Evolutionary conservation across 2,888 invertebrate species (phyloP), one percentile per base, ranked within the genome.

Genomic region (Diloba caeruleocephala): DNA sequence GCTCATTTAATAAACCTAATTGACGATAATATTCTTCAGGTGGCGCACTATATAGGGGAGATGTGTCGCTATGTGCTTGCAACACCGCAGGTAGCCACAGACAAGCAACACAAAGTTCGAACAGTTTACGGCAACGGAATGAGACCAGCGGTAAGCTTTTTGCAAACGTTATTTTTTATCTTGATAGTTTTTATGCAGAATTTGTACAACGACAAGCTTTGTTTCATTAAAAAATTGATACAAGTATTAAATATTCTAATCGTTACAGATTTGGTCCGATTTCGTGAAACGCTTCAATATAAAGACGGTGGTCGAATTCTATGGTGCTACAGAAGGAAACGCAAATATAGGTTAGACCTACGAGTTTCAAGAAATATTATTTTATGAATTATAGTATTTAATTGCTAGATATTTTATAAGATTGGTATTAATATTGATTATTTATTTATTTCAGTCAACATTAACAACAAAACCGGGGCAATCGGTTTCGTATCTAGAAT

Each of bases 321-420:
- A 99, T 82, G 99, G 99, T 1, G 98, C 99, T 10, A 99, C 99
- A 0, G 99, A 99, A 94, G 99, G 99, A 78, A 99, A 99, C 83
- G 98, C 99, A 3, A 99, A 98, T 83, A 98, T 99, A 61, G 96
- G 97, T 97, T 90, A 89, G 61, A 32, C 23, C n/a, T n/a, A 12
- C 7, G 0, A 23, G 0, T 19, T 1, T 10, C 0, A 0, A 12
- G 3, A 29, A 19, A 3, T 19, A 3, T 19, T 19, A 19, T 19
- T 19, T 3, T 19, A 19, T 19, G 2, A 3, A 19, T 3, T n/a
- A 5, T 19, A 19, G 19, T 19, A 3, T 19, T 7, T 21, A 7
- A 21, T 7, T 1, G 5, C 21, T 5, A 4, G n/a, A n/a, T n/a
- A n/a, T n/a, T n/a, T n/a, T n/a, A n/a, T n/a, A 17, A 21, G 21